Evolutionary conservation across 2,797 vertebrate genomes (phyloP).

Genomic region (Scyliorhinus canicula): DNA sequence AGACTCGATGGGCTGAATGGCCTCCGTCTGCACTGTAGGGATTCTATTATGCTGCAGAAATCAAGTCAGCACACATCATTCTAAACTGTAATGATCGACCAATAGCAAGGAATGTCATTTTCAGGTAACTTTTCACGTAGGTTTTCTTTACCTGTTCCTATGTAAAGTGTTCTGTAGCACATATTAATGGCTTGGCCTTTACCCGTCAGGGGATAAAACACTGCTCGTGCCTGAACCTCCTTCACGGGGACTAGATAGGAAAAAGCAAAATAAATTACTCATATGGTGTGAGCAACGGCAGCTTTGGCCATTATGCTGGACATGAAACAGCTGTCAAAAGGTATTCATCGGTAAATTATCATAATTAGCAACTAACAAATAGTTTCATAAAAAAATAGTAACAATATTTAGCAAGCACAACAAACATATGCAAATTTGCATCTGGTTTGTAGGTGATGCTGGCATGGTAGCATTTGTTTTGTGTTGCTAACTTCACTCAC

Average conservation of each 20-base stretch:
- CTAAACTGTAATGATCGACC: neutral
- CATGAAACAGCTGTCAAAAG: neutral
- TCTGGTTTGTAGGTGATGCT: neutral
- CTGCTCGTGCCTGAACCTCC: slow-evolving; percentile 79
- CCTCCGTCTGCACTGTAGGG: no score
- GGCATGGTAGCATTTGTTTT: neutral
- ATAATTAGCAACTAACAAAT: neutral
- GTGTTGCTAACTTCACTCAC: neutral
- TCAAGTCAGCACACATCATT: neutral
- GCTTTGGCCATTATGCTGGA: neutral
- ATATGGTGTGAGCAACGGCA: slow-evolving; percentile 7
- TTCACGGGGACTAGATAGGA: slow-evolving; percentile 67
- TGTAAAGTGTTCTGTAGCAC: slow-evolving; percentile 90
- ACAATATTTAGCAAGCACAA: neutral
- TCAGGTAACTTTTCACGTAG: no score
- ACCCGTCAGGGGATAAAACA: slow-evolving; percentile 84
- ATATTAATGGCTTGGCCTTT: slow-evolving; percentile 78
- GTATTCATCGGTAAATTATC: neutral
- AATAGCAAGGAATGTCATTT: neutral
- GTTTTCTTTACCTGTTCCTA: slow-evolving; percentile 73
- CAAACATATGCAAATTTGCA: neutral
- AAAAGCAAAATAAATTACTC: slow-evolving; percentile 39
- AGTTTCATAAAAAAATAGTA: neutral
- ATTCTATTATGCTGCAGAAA: no score
- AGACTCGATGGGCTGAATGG: no score